Evolutionary conservation across 1,140 invertebrate genomes (phyloP).

Genomic region (Atta cephalotes): DNA sequence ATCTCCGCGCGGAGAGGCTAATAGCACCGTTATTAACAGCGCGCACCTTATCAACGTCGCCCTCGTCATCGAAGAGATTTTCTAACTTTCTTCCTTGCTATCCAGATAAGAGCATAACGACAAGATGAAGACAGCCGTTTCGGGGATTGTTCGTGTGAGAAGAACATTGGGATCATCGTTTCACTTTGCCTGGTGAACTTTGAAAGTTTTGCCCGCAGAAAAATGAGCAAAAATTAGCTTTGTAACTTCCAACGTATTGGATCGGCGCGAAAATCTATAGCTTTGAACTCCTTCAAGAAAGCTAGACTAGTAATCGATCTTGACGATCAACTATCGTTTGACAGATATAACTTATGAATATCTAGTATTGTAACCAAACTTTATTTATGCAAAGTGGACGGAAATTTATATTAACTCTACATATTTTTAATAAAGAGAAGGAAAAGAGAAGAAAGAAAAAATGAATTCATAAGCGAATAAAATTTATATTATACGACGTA

Average conservation of each 20-base stretch:
- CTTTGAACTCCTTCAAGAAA: neutral
- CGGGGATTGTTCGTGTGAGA: slow-evolving; percentile 46
- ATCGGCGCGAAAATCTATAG: slow-evolving; percentile 42
- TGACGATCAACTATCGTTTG: slow-evolving; percentile 2
- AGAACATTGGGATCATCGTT: slow-evolving; percentile 57
- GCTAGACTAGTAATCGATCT: slow-evolving; percentile 9
- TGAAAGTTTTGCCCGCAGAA: slow-evolving; percentile 57
- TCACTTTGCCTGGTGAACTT: slow-evolving; percentile 66
- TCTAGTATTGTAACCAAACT: slow-evolving; percentile 8
- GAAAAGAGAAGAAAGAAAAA: neutral
- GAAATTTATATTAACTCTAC: neutral
- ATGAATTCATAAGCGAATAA: neutral
- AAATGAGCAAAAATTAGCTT: slow-evolving; percentile 49
- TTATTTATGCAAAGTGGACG: neutral
- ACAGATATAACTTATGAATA: slow-evolving; percentile 8
- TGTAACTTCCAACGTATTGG: slow-evolving; percentile 65
- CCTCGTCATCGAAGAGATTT: slow-evolving; percentile 29
- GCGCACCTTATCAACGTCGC: neutral
- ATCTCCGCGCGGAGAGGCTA: slow-evolving; percentile 21
- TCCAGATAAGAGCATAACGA: slow-evolving; percentile 25
- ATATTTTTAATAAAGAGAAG: neutral
- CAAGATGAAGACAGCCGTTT: slow-evolving; percentile 37
- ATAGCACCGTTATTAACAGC: slow-evolving; percentile 55
- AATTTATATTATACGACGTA: neutral
- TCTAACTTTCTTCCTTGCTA: slow-evolving; percentile 22